A percentile compares a stretch with the other conserved stretches of the same genome.
phyloP scores from a whole-genome alignment of 2,797 vertebrate genomes.

The Rhabdomys pumilio region DNA sequence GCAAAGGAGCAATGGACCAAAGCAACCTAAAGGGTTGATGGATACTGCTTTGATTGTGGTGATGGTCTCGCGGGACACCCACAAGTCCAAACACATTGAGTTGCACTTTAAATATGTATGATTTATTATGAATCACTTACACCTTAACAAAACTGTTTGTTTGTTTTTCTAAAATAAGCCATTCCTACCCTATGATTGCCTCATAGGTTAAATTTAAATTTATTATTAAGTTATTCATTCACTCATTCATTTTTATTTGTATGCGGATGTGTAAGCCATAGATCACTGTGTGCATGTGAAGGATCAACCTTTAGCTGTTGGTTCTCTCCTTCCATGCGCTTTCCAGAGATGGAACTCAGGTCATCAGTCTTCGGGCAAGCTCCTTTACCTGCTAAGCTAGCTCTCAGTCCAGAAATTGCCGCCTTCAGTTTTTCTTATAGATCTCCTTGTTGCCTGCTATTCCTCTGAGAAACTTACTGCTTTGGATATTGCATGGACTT shows the following conservation, averaged over 20 bases:
- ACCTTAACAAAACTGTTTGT: background rate
- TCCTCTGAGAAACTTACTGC: background rate
- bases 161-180: background rate
- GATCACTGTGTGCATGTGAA: background rate
- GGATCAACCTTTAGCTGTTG: background rate
- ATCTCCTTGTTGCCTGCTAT: background rate
- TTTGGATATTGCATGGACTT: background rate
- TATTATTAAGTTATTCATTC: background rate
- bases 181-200: background rate
- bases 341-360: background rate
- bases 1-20: background rate
- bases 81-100: constrained; percentile 20
- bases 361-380: background rate
- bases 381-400: background rate
- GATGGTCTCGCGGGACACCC: background rate
- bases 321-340: background rate
- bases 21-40: background rate
- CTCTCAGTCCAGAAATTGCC: background rate
- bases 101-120: constrained; percentile 1
- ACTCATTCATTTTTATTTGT: background rate
- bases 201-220: background rate
- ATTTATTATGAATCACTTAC: background rate
- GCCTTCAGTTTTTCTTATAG: background rate
- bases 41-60: constrained; percentile 1
- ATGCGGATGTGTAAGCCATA: background rate